Base-by-base conservation (phyloP, 2,888 invertebrate genomes). In the Chymomyza caudatula region DNA sequence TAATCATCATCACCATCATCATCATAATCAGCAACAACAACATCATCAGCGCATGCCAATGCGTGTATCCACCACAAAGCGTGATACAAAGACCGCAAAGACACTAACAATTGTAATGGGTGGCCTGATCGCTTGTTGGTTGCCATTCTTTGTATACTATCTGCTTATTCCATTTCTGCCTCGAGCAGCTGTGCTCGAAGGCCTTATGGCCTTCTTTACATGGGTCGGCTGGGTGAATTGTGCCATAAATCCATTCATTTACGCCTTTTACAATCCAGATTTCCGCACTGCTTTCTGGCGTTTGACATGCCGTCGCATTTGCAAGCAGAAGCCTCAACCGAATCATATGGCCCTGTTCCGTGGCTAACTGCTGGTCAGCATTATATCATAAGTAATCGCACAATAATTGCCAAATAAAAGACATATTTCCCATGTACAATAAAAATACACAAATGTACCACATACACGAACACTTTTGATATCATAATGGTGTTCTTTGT, bases 191-290 rank as follows among this genome's bases (percentile, higher is more conserved):
- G 93, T 94, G 0, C 92, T 92, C 54, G 91, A 92, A 8, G 91
- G 93, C 2, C 89, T 96, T 42, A 95, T 95, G 94, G 93, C 93
- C 52, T 93, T 95, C 69, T 90, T 96, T 61, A 96, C 96, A 0
- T 97, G 97, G 96, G 91, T 97, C 49, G 97, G 96, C 0, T 97
- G 96, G 96, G 94, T 96, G 73, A 97, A 97, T 88, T 96, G 96
- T 0, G 96, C 96, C 3, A 96, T 97, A 67, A 97, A 97, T 91
- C 96, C 97, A 0, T 96, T 96, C 87, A 97, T 97, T 83, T 97
- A 97, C 86, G 96, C 96, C 13, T 96, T 96, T 88, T 96, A 96
- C 90, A 96, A 96, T 73, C 95, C 95, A 0, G 96, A 96, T 88
- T 96, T 96, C 87, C 93, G 96, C 88, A 92, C 95, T 78, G 96